These are phyloP conservation scores for Hipposideros armiger DNA, from an alignment of 2,113 vertebrate species.

Conservation along the genomic window DNA sequence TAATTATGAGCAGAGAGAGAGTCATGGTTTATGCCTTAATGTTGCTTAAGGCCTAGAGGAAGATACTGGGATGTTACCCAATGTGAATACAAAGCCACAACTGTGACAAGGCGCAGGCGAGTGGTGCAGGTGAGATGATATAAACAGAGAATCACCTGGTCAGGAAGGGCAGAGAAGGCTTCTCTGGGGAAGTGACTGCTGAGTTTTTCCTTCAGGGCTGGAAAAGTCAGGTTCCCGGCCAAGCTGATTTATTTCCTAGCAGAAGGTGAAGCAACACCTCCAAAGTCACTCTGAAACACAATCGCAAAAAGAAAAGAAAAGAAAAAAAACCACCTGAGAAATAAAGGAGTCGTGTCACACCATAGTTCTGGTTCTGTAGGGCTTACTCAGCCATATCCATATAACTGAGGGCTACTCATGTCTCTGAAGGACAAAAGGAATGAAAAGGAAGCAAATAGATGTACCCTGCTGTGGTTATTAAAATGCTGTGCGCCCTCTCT, in stretches of 20 bases:
- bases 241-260: neutral
- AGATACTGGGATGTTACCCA: neutral
- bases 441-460: neutral
- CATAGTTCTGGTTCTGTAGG: neutral
- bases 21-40: neutral
- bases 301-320: too few relatives aligned
- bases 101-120: neutral
- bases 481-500: neutral
- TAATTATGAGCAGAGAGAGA: neutral
- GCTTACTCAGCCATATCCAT: neutral
- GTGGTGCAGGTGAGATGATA: neutral
- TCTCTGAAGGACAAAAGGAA: conserved; percentile 5
- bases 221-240: neutral
- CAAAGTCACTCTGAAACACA: neutral
- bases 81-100: neutral
- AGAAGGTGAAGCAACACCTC: neutral
- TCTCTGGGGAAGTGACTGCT: neutral
- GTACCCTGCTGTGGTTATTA: neutral
- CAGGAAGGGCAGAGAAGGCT: neutral
- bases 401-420: neutral
- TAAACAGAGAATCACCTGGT: neutral
- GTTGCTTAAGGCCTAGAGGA: neutral
- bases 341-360: neutral
- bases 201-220: neutral
- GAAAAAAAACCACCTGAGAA: neutral